Base-by-base conservation (phyloP, 1,140 invertebrate species). In the Fopius arisanus region DNA sequence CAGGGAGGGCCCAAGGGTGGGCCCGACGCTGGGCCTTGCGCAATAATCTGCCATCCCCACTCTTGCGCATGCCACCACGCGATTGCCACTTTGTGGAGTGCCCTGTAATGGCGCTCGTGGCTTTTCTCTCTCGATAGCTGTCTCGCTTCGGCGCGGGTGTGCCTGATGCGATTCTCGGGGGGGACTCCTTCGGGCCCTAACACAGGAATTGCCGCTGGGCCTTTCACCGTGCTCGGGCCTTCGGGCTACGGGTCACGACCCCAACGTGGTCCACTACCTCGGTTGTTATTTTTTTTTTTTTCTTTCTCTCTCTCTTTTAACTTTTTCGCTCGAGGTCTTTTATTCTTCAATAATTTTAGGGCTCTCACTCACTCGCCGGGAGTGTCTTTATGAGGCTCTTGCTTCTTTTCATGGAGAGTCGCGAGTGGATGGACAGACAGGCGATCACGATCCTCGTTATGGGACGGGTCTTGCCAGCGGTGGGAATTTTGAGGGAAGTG, bases 231-330 rank as follows among this genome's bases (percentile, higher is more conserved):
- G 62, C 33, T 70, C 40, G 63, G 33, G 74, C 54, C 48, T 66
- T 62, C 75, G 76, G 81, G 81, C 76, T 82, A 77, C 81, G 77
- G 83, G 82, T 84, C 82, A 80, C 82, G 83, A 84, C 82, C 83
- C 82, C 79, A 77, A 74, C 81, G 78, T 74, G 78, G 79, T 81
- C 80, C 78, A 81, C 81, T 81, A 79, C 81, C 79, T 80, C 79
- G 70, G 73, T 72, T 72, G 26, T 71, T 66, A 62, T 67, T 75
- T 78, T 74, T 62, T 71, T 75, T 77, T 73, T 66, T 77, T 82
- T 78, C 72, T 75, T 77, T 79, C 75, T 78, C 77, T 77, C 79
- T 76, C 73, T 77, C 74, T 74, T 73, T 74, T 73, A 41, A 67
- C 62, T 72, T 63, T 67, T 33, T 67, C 71, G 59, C 26, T 72